A percentile compares a stretch with the other conserved stretches of the same genome.
These are phyloP conservation scores for Ametastegia equiseti DNA, from an alignment of 2,888 invertebrate species.

Conservation along the genomic window DNA sequence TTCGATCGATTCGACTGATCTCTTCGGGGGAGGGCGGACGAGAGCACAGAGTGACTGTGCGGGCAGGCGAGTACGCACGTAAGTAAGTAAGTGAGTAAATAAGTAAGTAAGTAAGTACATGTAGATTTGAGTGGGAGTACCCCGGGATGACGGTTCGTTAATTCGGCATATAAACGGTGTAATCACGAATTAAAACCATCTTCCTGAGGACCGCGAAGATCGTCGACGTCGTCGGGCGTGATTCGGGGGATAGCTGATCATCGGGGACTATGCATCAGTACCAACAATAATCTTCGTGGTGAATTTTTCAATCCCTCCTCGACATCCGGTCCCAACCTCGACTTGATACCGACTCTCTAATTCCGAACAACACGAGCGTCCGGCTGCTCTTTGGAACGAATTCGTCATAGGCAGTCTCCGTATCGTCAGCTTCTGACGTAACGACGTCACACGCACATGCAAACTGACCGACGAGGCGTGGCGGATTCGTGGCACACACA, in stretches of 20 bases:
- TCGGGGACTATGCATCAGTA: no score
- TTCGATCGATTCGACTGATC: no score
- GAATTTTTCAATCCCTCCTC: slow-evolving; percentile 10
- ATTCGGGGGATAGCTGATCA: not conserved
- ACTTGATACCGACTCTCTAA: not conserved
- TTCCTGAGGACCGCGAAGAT: no score
- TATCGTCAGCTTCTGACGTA: no score
- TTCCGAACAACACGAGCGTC: not conserved
- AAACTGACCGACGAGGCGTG: not conserved
- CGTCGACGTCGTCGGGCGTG: no score
- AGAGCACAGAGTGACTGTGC: no score
- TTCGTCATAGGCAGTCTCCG: no score
- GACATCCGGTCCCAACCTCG: not conserved
- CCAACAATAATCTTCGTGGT: not conserved
- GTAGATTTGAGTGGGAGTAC: not conserved
- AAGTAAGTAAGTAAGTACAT: no score
- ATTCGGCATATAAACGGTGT: not conserved
- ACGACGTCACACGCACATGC: not conserved
- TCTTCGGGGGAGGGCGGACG: no score
- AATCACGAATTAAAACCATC: not conserved
- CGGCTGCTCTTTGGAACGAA: not conserved
- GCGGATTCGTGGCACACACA: not conserved
- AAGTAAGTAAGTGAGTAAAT: no score
- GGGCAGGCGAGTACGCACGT: no score
- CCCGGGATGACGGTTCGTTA: not conserved